phyloP scores from a whole-genome alignment of 2,113 vertebrate genomes.

The Leptodactylus fuscus region DNA sequence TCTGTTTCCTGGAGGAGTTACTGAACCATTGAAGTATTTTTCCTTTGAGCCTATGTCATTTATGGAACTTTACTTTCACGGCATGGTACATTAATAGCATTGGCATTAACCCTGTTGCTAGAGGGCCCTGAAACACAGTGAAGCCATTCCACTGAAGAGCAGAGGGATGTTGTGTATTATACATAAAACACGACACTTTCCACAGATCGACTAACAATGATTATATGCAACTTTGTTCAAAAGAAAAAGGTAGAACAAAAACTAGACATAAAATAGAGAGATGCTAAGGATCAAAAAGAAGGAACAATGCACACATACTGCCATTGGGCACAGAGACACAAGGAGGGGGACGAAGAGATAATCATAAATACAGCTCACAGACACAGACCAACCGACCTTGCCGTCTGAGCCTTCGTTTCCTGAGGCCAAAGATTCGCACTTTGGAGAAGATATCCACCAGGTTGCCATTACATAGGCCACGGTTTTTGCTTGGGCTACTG shows the following conservation, averaged over 20 bases:
- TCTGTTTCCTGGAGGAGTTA: neutral
- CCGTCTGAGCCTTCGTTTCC: constrained; percentile 95
- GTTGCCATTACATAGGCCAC: constrained; percentile 95
- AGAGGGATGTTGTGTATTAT: neutral
- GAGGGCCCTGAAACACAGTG: constrained; percentile 16
- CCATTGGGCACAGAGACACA: neutral
- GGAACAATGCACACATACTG: constrained; percentile 3
- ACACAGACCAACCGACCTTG: constrained; percentile 82
- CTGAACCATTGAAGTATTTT: neutral
- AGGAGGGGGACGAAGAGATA: neutral
- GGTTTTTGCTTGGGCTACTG: constrained; percentile 95
- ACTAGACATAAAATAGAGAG: constrained; percentile 5
- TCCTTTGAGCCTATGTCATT: neutral
- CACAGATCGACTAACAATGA: neutral
- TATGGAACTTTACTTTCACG: constrained; percentile 20
- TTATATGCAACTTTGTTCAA: constrained; percentile 4
- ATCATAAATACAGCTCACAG: constrained; percentile 44
- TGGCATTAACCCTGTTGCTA: constrained; percentile 48
- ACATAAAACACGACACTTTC: neutral
- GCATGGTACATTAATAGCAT: constrained; percentile 8
- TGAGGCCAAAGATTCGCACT: constrained; percentile 99
- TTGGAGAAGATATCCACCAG: constrained; percentile 99
- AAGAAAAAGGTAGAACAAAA: neutral
- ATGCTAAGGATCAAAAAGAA: neutral
- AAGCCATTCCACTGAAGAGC: neutral